Evolutionary conservation across 1,140 invertebrate genomes (phyloP).

Genomic region (Panulirus ornatus): DNA sequence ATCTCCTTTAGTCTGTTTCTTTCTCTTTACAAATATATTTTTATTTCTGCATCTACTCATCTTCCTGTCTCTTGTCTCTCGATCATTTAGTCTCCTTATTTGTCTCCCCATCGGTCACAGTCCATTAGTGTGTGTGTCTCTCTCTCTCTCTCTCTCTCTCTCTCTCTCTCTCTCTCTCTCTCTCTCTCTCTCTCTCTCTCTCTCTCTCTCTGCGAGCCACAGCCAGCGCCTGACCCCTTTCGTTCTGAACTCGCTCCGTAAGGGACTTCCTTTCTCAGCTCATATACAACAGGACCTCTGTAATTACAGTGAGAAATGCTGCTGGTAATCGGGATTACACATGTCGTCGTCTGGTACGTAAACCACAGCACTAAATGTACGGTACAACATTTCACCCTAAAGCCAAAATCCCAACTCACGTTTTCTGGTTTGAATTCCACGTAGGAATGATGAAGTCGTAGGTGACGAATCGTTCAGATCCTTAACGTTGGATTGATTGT

Average conservation of each 20-base stretch:
- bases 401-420: too few species aligned
- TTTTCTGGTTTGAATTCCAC: too few species aligned
- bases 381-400: too few species aligned
- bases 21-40: slow-evolving; percentile 1
- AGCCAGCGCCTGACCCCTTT: too few species aligned
- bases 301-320: neutral
- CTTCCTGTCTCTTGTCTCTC: too few species aligned
- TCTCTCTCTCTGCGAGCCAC: neutral
- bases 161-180: neutral
- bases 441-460: too few species aligned
- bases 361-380: too few species aligned
- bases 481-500: too few species aligned
- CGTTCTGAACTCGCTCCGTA: too few species aligned
- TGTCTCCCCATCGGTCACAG: too few species aligned
- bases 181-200: slow-evolving; percentile 16
- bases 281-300: neutral
- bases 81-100: too few species aligned
- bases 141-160: neutral
- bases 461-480: too few species aligned
- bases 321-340: neutral
- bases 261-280: neutral
- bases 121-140: neutral
- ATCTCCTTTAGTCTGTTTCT: neutral
- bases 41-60: slow-evolving; percentile 15
- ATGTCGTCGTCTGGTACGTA: neutral